A percentile compares a stretch with the other conserved stretches of the same genome.
Conservation (phyloP, 2,113 vertebrate species). For the Spea multiplicata region DNA sequence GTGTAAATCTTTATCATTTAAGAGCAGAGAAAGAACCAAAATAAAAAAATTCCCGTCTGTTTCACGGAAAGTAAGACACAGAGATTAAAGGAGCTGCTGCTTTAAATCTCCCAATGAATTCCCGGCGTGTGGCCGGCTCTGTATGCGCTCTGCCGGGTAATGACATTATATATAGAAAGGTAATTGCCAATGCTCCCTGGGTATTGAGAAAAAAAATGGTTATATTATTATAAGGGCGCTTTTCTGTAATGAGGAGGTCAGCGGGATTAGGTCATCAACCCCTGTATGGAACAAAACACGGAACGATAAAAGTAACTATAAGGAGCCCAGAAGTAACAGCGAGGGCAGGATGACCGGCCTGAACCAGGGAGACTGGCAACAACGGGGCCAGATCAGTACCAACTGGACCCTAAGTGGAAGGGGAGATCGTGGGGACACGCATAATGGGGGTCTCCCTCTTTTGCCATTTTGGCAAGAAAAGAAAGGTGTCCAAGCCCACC, state of each 20-base stretch:
- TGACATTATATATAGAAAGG: slow-evolving; percentile 36
- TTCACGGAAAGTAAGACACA: not conserved
- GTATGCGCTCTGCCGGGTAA: slow-evolving; percentile 19
- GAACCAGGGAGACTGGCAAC: too few relatives aligned
- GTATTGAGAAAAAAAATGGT: not conserved
- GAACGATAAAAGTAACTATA: too few relatives aligned
- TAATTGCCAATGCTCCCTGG: slow-evolving; percentile 28
- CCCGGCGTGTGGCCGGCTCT: slow-evolving; percentile 4
- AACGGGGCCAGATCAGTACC: too few relatives aligned
- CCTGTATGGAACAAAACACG: not conserved
- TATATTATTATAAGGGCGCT: slow-evolving; percentile 23
- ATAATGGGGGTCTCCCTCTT: too few relatives aligned
- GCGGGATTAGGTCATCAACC: slow-evolving; percentile 4
- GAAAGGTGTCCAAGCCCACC: too few relatives aligned
- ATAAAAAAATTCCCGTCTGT: not conserved
- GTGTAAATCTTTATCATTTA: too few relatives aligned
- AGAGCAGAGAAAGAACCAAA: too few relatives aligned
- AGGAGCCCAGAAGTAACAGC: too few relatives aligned
- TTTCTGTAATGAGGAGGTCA: slow-evolving; percentile 19
- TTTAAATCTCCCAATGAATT: not conserved
- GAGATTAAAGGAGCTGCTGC: not conserved
- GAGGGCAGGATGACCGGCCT: too few relatives aligned
- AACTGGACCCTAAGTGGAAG: too few relatives aligned
- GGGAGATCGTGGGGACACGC: too few relatives aligned
- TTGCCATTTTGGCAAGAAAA: too few relatives aligned